Evolutionary conservation across 2,797 vertebrate species (phyloP).

Genomic region (Triplophysa bombifrons): DNA sequence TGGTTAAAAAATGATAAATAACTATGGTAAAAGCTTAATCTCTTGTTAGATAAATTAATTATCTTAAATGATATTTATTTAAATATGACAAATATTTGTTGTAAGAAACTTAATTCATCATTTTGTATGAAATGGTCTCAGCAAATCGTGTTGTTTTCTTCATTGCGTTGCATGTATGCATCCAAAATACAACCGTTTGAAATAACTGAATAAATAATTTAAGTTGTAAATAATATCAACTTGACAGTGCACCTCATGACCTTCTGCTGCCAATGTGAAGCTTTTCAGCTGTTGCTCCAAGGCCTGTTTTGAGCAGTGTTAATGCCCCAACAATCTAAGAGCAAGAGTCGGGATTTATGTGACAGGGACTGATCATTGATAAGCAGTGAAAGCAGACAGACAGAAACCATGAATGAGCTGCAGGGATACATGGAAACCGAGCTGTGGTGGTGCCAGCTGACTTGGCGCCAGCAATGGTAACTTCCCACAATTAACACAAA

Average conservation of each 20-base stretch:
- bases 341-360: not conserved
- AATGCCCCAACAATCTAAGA: not conserved
- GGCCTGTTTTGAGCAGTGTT: not conserved
- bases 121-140: not conserved
- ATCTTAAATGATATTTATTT: slow-evolving; percentile 41
- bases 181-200: no score
- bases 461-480: slow-evolving; percentile 53
- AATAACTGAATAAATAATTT: no score
- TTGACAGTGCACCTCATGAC: no score
- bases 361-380: slow-evolving; percentile 12
- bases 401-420: slow-evolving; percentile 38
- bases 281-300: slow-evolving; percentile 3
- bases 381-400: slow-evolving; percentile 23
- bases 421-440: slow-evolving; percentile 38
- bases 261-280: no score
- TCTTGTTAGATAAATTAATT: slow-evolving; percentile 53
- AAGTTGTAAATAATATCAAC: no score
- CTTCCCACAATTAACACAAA: slow-evolving; percentile 61
- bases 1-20: slow-evolving; percentile 70
- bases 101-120: slow-evolving; percentile 38
- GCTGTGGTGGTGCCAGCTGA: slow-evolving; percentile 52
- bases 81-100: slow-evolving; percentile 14
- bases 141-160: not conserved
- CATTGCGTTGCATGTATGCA: not conserved
- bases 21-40: slow-evolving; percentile 64